These are phyloP conservation scores for Agrotis exclamationis DNA, from an alignment of 2,888 invertebrate genomes.

Conservation along the genomic window DNA sequence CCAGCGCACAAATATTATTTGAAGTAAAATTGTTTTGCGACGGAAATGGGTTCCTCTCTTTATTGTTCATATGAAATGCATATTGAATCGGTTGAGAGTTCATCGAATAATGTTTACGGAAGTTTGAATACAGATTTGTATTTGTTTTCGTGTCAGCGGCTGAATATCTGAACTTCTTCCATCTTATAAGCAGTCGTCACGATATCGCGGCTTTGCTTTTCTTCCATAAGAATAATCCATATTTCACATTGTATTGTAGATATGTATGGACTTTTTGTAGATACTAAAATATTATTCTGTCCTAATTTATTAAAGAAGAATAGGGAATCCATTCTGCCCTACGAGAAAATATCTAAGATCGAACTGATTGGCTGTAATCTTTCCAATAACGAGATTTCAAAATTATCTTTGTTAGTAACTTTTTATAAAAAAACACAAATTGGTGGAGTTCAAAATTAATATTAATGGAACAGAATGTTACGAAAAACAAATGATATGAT, in stretches of 20 bases:
- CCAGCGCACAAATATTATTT: constrained; percentile 59
- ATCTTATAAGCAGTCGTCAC: constrained; percentile 35
- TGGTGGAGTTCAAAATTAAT: background rate
- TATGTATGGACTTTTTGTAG: background rate
- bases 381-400: background rate
- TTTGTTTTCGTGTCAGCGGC: constrained; percentile 42
- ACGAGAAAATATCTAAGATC: background rate
- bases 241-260: background rate
- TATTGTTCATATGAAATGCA: constrained; percentile 61
- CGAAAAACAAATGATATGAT: background rate
- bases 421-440: background rate
- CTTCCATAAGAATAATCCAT: constrained; percentile 2
- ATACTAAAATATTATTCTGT: background rate
- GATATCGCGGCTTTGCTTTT: constrained; percentile 21
- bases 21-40: constrained; percentile 63
- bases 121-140: constrained; percentile 55
- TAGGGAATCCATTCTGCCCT: background rate
- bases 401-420: background rate
- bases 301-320: too few species aligned
- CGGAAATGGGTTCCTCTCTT: constrained; percentile 58
- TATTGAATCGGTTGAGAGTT: constrained; percentile 50
- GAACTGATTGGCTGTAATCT: background rate
- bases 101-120: constrained; percentile 56
- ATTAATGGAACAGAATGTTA: background rate
- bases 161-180: constrained; percentile 42